Base-by-base conservation (phyloP, 1,140 invertebrate genomes). In the Goniozus legneri region DNA sequence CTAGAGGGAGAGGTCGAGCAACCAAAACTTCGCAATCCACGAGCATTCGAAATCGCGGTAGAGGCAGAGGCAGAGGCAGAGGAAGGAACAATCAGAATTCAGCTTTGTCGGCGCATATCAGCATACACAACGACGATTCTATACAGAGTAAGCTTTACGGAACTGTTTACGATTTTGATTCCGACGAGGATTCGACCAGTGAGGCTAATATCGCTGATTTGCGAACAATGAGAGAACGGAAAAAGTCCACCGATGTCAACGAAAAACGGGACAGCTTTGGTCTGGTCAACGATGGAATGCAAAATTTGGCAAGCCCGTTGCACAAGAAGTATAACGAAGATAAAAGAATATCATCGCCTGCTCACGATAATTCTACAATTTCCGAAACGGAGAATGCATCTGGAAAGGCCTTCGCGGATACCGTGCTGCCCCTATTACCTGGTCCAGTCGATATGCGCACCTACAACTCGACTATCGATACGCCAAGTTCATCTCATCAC, bases 401-500 rank as follows among this genome's bases (percentile, higher is more conserved):
- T 16, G 64, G 63, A 3, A 61, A 65, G 27, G 50, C 64, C 3
- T 84, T 77, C 65, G 78, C 73, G 50, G 81, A 77, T 58, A 76
- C 80, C 24, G 84, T 88, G 2, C 77, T 83, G 54, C 87, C 88
- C 0, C 76, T 90, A 13, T 59, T 91, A 33, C 89, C 89, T 1
- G 89, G 88, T 2, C 89, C 89, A 0, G 89, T 92, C 2, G 89
- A 92, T 69, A 91, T 91, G 88, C 78, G 90, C 22, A 92, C 89
- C 0, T 92, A 92, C 59, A 88, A 82, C 60, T 77, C 80, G 0
- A 69, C 80, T 0, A 64, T 54, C 1, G 40, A 62, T 4, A 56
- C 56, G 70, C 60, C 83, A 81, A 66, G 75, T 22, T 65, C 82
- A 69, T 58, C 74, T 35, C 44, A 54, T 3, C 69, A 80, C 64